Conservation (phyloP, 2,888 invertebrate species). For the Myathropa florea region DNA sequence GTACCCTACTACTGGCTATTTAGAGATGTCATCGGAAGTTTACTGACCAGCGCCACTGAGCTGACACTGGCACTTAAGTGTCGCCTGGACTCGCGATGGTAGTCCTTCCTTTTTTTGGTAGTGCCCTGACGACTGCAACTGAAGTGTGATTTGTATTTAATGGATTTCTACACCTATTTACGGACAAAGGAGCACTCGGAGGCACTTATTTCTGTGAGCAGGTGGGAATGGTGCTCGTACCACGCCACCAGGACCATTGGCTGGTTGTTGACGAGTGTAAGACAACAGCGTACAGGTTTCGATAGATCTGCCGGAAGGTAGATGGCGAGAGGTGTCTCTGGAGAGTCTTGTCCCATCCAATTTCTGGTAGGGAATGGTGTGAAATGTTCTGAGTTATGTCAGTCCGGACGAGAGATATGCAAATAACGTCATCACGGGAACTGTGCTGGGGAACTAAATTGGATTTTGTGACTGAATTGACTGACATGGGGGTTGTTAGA, state of each 20-base stretch:
- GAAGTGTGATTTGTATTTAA: conserved; percentile 70
- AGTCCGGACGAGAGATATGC: background rate
- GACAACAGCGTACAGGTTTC: conserved; percentile 32
- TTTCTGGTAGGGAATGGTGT: background rate
- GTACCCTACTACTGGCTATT: conserved; percentile 27
- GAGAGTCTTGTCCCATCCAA: conserved; percentile 8
- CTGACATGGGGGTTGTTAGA: background rate
- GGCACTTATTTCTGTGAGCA: conserved; percentile 53
- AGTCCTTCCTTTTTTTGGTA: conserved; percentile 37
- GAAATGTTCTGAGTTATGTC: conserved; percentile 9
- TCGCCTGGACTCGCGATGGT: conserved; percentile 27
- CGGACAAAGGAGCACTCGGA: conserved; percentile 26
- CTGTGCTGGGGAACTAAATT: background rate
- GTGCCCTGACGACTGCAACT: conserved; percentile 50
- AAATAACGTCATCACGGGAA: background rate
- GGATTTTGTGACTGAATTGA: background rate
- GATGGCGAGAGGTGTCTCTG: conserved; percentile 10
- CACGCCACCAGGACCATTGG: background rate
- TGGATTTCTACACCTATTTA: conserved; percentile 68
- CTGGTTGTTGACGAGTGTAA: conserved; percentile 25
- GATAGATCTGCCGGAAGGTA: conserved; percentile 58
- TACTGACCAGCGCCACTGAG: conserved; percentile 60
- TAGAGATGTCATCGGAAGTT: conserved; percentile 69
- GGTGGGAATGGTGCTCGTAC: conserved; percentile 53
- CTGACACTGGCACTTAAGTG: conserved; percentile 60